Base-by-base conservation (phyloP, 2,888 invertebrate species). In the Tyria jacobaeae region DNA sequence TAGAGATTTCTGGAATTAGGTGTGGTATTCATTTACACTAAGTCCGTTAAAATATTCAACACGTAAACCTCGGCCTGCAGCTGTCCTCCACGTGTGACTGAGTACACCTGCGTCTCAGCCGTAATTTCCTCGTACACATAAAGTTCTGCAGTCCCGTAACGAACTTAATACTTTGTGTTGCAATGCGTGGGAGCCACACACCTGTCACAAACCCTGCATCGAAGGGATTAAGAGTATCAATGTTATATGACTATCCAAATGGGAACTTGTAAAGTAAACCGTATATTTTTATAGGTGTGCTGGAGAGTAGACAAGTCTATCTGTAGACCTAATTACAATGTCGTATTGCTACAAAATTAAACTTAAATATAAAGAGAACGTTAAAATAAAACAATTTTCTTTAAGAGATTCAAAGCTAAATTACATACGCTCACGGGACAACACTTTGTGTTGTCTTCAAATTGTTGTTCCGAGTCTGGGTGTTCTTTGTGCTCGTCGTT, bases 51-150 rank as follows among this genome's bases (percentile, higher is more conserved):
- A 49, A 49, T 48, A 48, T 25, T 25, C 48, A 24, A 14, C 15
- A 3, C 14, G n/a, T 39, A 6, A n/a, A 25, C 37, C 25, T 9
- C 9, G 24, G 21, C 51, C 35, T 47, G 24, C 53, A 60, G 60
- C 49, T 60, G 60, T 12, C 37, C 17, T 4, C 25, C 54, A 54
- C 54, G n/a, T 54, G 39, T 49, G 31, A 60, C 39, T 39, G 0
- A 12, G 9, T n/a, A 31, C 60, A 60, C 50, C 60, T 60, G 60
- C 55, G 54, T 1, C 24, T 12, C n/a, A 39, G 39, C 10, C 41
- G 39, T 57, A 27, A 34, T 31, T 52, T 52, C 31, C 14, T 44
- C 34, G 31, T 52, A 27, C n/a, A 57, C 7, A 31, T 31, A 31
- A 31, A n/a, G 17, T n/a, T 39, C 57, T 27, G 21, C 50, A 31